phyloP scores from a whole-genome alignment of 1,140 invertebrate genomes.

The Ptiloglossa arizonensis region DNA sequence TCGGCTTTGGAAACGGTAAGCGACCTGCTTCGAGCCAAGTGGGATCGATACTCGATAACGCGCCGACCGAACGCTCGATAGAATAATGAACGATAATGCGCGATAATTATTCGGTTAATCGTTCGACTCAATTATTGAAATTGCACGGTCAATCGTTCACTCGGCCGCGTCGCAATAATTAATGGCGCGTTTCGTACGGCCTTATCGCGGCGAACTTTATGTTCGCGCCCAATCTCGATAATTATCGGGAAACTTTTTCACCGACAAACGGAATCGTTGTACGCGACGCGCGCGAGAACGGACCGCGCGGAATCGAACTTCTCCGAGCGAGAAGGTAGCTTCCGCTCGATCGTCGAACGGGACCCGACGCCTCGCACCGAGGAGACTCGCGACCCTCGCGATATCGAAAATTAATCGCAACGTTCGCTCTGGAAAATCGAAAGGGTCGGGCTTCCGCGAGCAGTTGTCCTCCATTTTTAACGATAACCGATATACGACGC shows the following conservation, averaged over 20 bases:
- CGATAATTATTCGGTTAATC: slow-evolving; percentile 60
- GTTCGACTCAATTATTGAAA: slow-evolving; percentile 61
- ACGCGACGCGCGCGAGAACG: background rate
- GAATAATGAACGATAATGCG: slow-evolving; percentile 63
- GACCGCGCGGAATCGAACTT: background rate
- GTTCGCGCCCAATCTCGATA: background rate
- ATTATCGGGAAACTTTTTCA: background rate
- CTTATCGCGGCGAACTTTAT: slow-evolving; percentile 21
- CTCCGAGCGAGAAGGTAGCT: background rate
- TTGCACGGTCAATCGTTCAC: slow-evolving; percentile 54
- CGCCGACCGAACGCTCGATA: slow-evolving; percentile 26
- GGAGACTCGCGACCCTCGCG: background rate
- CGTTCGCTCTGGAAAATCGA: slow-evolving; percentile 24
- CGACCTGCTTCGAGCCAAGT: slow-evolving; percentile 33
- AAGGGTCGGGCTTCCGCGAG: background rate
- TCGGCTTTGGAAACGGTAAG: slow-evolving; percentile 47
- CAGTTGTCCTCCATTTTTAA: background rate
- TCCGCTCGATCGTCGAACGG: background rate
- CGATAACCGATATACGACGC: background rate
- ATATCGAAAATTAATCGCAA: slow-evolving; percentile 32
- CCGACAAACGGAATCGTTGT: background rate
- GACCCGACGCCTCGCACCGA: background rate
- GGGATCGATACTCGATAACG: slow-evolving; percentile 56
- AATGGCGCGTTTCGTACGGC: slow-evolving; percentile 29
- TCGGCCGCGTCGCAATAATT: slow-evolving; percentile 35